phyloP scores from a whole-genome alignment of 1,140 invertebrate species.

The Chionoecetes opilio region DNA sequence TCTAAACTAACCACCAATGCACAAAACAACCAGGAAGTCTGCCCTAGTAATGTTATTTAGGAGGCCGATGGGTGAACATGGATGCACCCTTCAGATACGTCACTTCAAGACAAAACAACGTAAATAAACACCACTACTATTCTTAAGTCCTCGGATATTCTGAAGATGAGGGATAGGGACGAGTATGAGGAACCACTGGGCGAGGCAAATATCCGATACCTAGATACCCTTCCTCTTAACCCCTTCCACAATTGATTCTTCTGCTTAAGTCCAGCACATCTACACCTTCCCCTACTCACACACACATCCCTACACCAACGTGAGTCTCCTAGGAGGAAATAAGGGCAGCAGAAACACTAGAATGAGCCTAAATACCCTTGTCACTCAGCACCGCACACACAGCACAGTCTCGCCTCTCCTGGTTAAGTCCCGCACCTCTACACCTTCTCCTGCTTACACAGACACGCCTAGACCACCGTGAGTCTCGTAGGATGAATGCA shows the following conservation, averaged over 20 bases:
- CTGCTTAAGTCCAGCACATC: background rate
- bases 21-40: too few species aligned
- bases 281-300: background rate
- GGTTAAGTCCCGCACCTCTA: background rate
- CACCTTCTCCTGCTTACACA: background rate
- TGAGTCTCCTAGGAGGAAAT: slow-evolving; percentile 41
- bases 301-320: slow-evolving; percentile 47
- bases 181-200: background rate
- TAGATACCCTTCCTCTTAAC: background rate
- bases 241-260: slow-evolving; percentile 50
- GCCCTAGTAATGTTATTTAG: background rate
- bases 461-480: slow-evolving; percentile 48
- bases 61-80: background rate
- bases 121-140: background rate
- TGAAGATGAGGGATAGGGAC: background rate
- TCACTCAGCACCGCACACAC: too few species aligned
- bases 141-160: background rate
- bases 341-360: background rate
- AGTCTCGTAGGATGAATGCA: slow-evolving; percentile 34
- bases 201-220: background rate
- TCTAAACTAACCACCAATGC: too few species aligned
- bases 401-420: background rate
- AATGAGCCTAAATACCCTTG: too few species aligned
- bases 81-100: background rate
- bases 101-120: background rate